phyloP scores from a whole-genome alignment of 30 jellyfish, hydroid and myxozoan genomes.

The Rhopilema esculentum region DNA sequence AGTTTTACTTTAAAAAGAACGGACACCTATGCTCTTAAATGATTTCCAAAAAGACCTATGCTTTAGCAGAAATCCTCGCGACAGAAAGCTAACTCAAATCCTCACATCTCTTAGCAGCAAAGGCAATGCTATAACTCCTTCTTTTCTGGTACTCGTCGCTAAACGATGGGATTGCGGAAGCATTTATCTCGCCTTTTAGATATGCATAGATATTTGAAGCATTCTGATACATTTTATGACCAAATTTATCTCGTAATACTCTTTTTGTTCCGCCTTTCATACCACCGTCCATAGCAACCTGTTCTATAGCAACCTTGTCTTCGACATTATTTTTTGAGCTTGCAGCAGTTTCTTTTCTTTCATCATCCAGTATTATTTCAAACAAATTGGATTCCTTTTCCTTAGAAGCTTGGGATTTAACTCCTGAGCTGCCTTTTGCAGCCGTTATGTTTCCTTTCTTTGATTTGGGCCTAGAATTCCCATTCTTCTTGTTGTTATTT shows the following conservation, averaged over 20 bases:
- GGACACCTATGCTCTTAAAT: too few relatives aligned
- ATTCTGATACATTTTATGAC: conserved; percentile 70
- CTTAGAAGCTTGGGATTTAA: not conserved
- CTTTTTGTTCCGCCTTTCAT: conserved; percentile 13
- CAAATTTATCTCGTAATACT: conserved; percentile 40
- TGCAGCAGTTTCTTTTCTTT: conserved; percentile 7
- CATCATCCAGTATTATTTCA: conserved; percentile 37
- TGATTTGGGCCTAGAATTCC: conserved; percentile 13
- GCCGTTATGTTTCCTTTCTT: not conserved
- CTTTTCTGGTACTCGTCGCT: conserved; percentile 72
- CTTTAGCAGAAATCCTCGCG: not conserved
- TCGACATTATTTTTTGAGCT: not conserved
- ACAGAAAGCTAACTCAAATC: too few relatives aligned
- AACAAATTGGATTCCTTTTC: conserved; percentile 3
- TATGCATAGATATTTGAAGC: conserved; percentile 56
- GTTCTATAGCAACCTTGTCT: not conserved
- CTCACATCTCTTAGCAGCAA: conserved; percentile 82
- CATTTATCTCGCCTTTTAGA: conserved; percentile 52
- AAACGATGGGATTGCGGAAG: conserved; percentile 38
- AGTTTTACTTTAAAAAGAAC: too few relatives aligned
- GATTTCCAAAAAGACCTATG: too few relatives aligned
- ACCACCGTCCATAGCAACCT: conserved; percentile 16
- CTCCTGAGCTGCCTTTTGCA: not conserved
- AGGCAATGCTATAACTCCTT: conserved; percentile 77
- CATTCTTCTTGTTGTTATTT: conserved; percentile 6